Base-by-base conservation (phyloP, 2,888 invertebrate genomes). In the Stenichneumon culpator region DNA sequence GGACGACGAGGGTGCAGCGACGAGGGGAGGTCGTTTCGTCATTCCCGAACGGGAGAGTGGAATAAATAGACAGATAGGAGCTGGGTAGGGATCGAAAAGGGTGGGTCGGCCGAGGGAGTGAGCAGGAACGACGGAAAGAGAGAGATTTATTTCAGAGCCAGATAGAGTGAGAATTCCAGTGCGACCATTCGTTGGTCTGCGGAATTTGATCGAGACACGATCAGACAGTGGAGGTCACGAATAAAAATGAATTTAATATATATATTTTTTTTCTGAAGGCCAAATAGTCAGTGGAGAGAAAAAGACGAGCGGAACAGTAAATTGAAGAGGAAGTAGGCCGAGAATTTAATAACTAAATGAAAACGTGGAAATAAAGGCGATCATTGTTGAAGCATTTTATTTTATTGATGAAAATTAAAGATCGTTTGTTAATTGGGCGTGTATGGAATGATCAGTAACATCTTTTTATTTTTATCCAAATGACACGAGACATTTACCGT, bases 191-290 rank as follows among this genome's bases (percentile, higher is more conserved):
- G 80, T 83, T 86, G 80, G 73, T 74, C 83, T 78, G 72, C 79
- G 86, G 86, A 86, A 86, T 86, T 83, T 69, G 83, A 86, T 86
- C 80, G 60, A 73, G 77, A 86, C 80, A 82, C 83, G 44, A 47
- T 47, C 83, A 80, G 83, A 80, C 83, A 63, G 68, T 60, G 63
- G 72, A 80, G 73, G 86, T 80, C 80, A 69, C 73, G 60, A 83
- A 83, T 83, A 73, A 83, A 80, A 85, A 85, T 82, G 65, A 77
- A 77, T 77, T 79, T 82, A 82, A 79, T 52, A 79, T 82, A 50
- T 25, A 28, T 74, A 36, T 69, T 22, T 69, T 25, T 50, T 50
- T 50, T 14, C 14, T 25, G 28, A 44, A 63, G 69, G 39, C 22
- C 36, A n/a, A 73, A 68, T 57, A 65, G 74, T 63, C 68, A 65